phyloP scores from a whole-genome alignment of 2,797 vertebrate genomes.

The Anabacerthia variegaticeps region DNA sequence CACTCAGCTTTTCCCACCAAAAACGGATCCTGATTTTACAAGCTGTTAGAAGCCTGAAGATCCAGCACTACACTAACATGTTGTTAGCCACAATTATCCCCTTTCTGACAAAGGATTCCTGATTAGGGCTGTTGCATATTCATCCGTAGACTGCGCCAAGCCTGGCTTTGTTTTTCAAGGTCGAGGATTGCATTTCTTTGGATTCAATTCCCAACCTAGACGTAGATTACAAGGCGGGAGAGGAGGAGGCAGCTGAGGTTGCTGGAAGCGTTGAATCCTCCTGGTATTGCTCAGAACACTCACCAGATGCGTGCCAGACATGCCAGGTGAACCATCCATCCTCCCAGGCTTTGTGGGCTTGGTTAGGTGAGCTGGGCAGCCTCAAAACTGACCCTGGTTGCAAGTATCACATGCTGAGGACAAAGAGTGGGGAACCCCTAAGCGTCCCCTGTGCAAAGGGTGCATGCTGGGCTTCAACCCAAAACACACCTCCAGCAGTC shows the following conservation, averaged over 20 bases:
- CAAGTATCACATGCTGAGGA: background rate
- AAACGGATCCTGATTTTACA: slow-evolving; percentile 12
- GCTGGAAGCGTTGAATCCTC: slow-evolving; percentile 3
- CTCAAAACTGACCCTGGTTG: background rate
- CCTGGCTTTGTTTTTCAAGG: slow-evolving; percentile 65
- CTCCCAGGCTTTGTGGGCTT: background rate
- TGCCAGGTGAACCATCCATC: background rate
- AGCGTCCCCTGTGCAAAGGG: background rate
- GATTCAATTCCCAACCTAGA: slow-evolving; percentile 63
- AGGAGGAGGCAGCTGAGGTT: slow-evolving; percentile 45
- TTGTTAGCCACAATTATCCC: slow-evolving; percentile 52
- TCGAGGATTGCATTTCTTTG: slow-evolving; percentile 60
- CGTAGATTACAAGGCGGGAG: slow-evolving; percentile 36
- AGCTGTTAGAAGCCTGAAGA: slow-evolving; percentile 36
- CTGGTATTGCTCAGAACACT: background rate
- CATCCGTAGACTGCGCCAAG: slow-evolving; percentile 22
- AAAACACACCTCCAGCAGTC: background rate
- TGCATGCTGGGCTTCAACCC: background rate
- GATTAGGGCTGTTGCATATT: slow-evolving; percentile 63
- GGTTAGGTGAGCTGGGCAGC: background rate
- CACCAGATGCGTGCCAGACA: background rate
- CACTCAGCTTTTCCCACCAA: background rate
- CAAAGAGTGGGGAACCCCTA: background rate
- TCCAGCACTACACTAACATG: slow-evolving; percentile 20
- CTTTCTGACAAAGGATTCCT: slow-evolving; percentile 46